Base-by-base conservation (phyloP, 2,888 invertebrate genomes). In the Volucella inflata region DNA sequence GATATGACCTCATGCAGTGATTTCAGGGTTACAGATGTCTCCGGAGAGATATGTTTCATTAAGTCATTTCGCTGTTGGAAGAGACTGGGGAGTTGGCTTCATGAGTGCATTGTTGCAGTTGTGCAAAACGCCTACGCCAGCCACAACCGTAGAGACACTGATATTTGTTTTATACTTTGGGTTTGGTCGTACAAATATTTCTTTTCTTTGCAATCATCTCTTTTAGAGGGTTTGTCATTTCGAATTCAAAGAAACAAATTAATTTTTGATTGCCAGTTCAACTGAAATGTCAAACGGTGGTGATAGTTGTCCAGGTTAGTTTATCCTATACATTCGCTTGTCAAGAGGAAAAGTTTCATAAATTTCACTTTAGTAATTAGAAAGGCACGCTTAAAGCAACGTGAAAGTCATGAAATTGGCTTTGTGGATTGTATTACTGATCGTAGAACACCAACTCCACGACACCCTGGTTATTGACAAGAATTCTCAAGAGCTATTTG, bases 11-110 rank as follows among this genome's bases (percentile, higher is more conserved):
- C 85, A 85, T 85, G 76, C 81, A 55, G 85, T 72, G 85, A 85
- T 81, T 85, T 85, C 85, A 85, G 85, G 85, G 85, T 85, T 85
- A 85, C 76, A 85, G 85, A 85, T 81, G 85, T 81, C 85, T 85
- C 81, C 76, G 71, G 36, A 67, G 64, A 81, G 80, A 81, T 81
- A 81, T 67, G 81, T 81, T 81, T 57, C 85, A 85, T 85, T 85
- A 85, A 85, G 85, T 85, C 85, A 81, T 85, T 85, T 81, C 16
- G 76, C 50, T 46, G 36, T 55, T 62, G 64, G 48, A 65, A 71
- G 62, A 72, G 57, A 57, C 64, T 71, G 79, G 67, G 80, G 77
- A 77, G 81, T 74, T 81, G 76, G 16, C 80, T 30, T 65, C 68
- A 77, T 81, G 81, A 81, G 68, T 81, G 85, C 77, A 81, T 85